Conservation (phyloP, 1,140 invertebrate species). For the Drosophila parvula region DNA sequence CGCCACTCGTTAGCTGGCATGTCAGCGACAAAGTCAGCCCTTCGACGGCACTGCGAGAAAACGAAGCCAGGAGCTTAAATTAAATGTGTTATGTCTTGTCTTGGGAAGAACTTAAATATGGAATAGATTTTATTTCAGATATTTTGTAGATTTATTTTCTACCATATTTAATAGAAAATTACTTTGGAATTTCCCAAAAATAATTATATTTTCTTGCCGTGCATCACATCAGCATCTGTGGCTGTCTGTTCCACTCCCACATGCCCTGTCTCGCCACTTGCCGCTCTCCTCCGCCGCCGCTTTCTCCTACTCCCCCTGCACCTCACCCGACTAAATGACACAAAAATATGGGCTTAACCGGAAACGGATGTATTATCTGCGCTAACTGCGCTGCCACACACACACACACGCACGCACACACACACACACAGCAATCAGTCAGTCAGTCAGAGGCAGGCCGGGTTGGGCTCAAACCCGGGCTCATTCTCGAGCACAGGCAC, state of each 20-base stretch:
- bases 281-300: constrained; percentile 12
- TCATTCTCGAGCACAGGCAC: constrained; percentile 24
- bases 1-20: constrained; percentile 51
- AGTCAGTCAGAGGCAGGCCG: constrained; percentile 30
- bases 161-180: too few species aligned
- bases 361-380: constrained; percentile 84
- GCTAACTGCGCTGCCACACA: constrained; percentile 80
- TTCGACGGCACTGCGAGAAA: constrained; percentile 1
- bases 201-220: constrained; percentile 28
- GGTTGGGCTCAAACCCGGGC: constrained; percentile 37
- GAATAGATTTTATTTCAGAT: too few species aligned
- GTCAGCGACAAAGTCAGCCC: constrained; percentile 64
- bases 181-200: background rate
- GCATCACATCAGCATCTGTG: constrained; percentile 72
- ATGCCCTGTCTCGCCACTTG: constrained; percentile 24
- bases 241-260: constrained; percentile 73
- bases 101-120: too few species aligned
- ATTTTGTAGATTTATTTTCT: too few species aligned
- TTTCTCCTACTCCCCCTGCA: background rate
- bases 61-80: fast-evolving
- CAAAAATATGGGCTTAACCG: constrained; percentile 84
- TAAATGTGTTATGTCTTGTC: background rate
- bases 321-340: constrained; percentile 67
- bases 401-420: constrained; percentile 26
- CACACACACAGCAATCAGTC: constrained; percentile 13